phyloP scores from a whole-genome alignment of 35 echinoderm and acorn worm species.

The Strongylocentrotus purpuratus region DNA sequence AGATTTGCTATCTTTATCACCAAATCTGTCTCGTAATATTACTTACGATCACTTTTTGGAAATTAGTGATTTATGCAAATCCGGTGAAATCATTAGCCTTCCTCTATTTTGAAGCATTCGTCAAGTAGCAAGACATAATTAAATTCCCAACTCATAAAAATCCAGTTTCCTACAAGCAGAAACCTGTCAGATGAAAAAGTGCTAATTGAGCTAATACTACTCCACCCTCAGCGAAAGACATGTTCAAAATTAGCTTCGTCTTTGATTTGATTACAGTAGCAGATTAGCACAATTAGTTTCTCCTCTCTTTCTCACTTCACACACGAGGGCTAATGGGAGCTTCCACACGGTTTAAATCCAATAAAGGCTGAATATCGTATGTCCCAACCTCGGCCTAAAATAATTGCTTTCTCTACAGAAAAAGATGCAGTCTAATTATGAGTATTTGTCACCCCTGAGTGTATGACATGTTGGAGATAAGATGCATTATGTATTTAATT shows the following conservation, averaged over 20 bases:
- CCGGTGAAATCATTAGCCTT: neutral
- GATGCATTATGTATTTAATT: neutral
- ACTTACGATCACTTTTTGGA: neutral
- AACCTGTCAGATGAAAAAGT: neutral
- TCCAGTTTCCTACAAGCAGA: neutral
- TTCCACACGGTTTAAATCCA: neutral
- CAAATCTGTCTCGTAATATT: neutral
- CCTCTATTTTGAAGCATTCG: neutral
- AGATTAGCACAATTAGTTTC: neutral
- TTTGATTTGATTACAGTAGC: constrained; percentile 18
- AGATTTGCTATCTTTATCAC: neutral
- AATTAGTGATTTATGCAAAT: neutral
- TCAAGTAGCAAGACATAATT: neutral
- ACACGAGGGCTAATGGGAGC: neutral
- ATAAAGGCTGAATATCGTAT: neutral
- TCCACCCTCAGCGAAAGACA: neutral
- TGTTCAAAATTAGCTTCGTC: neutral
- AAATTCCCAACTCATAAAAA: neutral
- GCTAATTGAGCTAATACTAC: constrained; percentile 17
- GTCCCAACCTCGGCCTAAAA: neutral
- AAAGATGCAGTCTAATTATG: neutral
- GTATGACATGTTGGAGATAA: neutral
- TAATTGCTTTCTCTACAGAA: neutral
- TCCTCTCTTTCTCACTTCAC: neutral
- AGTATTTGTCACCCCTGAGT: neutral